Percentiles rank a stretch among this genome's conserved stretches.
phyloP scores from a whole-genome alignment of 2,113 vertebrate species.

The Podarcis muralis region DNA sequence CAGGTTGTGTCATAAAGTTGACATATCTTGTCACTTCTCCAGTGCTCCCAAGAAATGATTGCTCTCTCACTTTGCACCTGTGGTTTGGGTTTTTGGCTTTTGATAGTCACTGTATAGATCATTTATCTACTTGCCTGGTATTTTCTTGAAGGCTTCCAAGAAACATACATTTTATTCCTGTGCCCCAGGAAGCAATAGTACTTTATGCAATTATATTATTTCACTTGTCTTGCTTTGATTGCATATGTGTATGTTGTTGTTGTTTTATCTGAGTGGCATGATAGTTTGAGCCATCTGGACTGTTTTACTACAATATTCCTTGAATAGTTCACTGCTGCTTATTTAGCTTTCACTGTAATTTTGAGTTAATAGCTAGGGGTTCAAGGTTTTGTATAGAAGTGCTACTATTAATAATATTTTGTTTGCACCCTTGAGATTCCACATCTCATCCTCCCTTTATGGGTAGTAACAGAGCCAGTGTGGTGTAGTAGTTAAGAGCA shows the following conservation, averaged over 20 bases:
- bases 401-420: background rate
- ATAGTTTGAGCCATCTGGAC: background rate
- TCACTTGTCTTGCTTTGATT: slow-evolving; percentile 24
- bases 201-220: background rate
- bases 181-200: slow-evolving; percentile 7
- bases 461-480: background rate
- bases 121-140: background rate
- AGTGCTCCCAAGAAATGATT: background rate
- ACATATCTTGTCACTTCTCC: slow-evolving; percentile 21
- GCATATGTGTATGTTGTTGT: background rate
- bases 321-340: background rate
- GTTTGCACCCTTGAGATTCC: background rate
- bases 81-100: slow-evolving; percentile 12
- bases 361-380: background rate
- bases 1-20: slow-evolving; percentile 20
- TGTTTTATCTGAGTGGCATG: background rate
- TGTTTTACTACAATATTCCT: slow-evolving; percentile 6
- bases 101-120: background rate
- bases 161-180: background rate
- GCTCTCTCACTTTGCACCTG: background rate
- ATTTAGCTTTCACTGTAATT: background rate
- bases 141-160: background rate
- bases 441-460: background rate
- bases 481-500: no score
- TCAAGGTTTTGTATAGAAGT: background rate